phyloP scores from a whole-genome alignment of 2,113 vertebrate species.

The Lipophrys pholis region DNA sequence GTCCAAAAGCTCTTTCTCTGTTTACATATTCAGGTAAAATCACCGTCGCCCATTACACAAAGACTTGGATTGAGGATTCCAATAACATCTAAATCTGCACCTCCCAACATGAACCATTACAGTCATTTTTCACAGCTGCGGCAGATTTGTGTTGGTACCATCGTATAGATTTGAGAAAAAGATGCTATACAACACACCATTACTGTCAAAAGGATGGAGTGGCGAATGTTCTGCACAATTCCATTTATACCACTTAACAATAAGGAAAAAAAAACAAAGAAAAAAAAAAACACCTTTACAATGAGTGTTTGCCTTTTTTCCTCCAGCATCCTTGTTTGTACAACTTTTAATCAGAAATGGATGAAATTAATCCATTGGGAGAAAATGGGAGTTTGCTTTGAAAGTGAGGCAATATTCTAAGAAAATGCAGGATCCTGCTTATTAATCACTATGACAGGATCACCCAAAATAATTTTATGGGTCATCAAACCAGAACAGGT shows the following conservation, averaged over 20 bases:
- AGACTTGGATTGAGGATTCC: conserved; percentile 36
- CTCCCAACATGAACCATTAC: conserved; percentile 24
- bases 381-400: not conserved
- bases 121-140: not conserved
- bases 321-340: not conserved
- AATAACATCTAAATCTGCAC: conserved; percentile 9
- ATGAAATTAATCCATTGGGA: conserved; percentile 31
- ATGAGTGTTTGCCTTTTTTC: not conserved
- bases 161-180: conserved; percentile 26
- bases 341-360: conserved; percentile 1
- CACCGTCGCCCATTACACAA: conserved; percentile 31
- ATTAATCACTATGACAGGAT: conserved; percentile 47
- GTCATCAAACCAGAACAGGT: conserved; percentile 40
- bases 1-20: conserved; percentile 35
- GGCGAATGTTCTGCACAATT: not conserved
- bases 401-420: conserved; percentile 9
- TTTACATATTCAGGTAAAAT: conserved; percentile 58
- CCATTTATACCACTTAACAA: not conserved
- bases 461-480: conserved; percentile 46
- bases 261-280: conserved; percentile 12
- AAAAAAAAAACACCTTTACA: not conserved
- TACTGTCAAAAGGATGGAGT: conserved; percentile 14
- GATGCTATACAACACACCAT: conserved; percentile 20
- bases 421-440: not conserved
- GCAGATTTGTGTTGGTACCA: conserved; percentile 5